These are phyloP conservation scores for Amiota minor DNA, from an alignment of 2,888 invertebrate species.

Conservation along the genomic window DNA sequence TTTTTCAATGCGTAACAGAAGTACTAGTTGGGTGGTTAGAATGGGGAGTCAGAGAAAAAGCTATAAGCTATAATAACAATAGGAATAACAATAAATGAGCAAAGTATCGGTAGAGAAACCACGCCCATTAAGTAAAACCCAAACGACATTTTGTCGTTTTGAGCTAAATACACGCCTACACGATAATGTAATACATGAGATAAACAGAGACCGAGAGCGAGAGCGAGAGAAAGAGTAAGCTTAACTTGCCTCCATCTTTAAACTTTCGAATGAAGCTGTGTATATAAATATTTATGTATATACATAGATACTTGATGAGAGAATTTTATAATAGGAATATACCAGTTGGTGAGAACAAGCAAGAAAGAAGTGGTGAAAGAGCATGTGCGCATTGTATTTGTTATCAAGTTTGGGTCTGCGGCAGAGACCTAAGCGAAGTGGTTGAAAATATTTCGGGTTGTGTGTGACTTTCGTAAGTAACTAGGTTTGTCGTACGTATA, in stretches of 20 bases:
- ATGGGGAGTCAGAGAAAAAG: too few relatives aligned
- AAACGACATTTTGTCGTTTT: constrained; percentile 22
- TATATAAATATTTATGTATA: not conserved
- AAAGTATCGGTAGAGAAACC: constrained; percentile 12
- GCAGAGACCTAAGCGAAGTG: not conserved
- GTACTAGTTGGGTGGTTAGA: too few relatives aligned
- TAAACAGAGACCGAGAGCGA: constrained; percentile 17
- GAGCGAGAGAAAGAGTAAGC: constrained; percentile 40
- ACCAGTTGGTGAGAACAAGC: too few relatives aligned
- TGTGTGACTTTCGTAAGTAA: not conserved
- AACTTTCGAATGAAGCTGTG: constrained; percentile 28
- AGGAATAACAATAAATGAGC: too few relatives aligned
- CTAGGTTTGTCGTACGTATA: constrained; percentile 53
- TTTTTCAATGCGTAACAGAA: constrained; percentile 49
- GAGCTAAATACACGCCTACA: constrained; percentile 34
- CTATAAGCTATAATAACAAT: too few relatives aligned
- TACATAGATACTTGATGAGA: too few relatives aligned
- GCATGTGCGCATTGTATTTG: not conserved
- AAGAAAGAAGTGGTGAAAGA: not conserved
- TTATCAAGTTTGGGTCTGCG: not conserved
- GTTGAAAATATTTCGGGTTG: not conserved
- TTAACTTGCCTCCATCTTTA: constrained; percentile 66
- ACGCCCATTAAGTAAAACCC: constrained; percentile 34
- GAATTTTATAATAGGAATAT: too few relatives aligned
- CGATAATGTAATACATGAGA: not conserved